Percentiles rank a stretch among this genome's conserved stretches.
phyloP scores from a whole-genome alignment of 2,888 invertebrate genomes.

The Byasa hedistus region DNA sequence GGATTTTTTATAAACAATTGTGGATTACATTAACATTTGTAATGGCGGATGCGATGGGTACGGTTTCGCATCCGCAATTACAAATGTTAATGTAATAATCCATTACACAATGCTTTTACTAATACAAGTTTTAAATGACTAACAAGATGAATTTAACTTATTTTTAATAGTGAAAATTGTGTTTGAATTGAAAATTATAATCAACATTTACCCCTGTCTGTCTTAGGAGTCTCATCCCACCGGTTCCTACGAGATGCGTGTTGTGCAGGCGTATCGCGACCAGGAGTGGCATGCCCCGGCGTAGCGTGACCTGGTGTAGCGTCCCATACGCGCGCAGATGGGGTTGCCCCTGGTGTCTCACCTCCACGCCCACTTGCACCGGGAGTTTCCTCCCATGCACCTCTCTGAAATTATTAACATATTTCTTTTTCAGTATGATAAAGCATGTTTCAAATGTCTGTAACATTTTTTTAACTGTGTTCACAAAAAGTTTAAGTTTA shows the following conservation, averaged over 20 bases:
- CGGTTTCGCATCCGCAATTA: too few relatives aligned
- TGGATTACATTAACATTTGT: too few relatives aligned
- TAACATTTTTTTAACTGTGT: too few relatives aligned
- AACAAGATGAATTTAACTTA: too few relatives aligned
- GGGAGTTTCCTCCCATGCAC: conserved; percentile 97
- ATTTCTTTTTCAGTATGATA: neutral
- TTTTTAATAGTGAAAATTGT: too few relatives aligned
- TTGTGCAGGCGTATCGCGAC: conserved; percentile 89
- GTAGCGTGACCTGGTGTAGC: conserved; percentile 97
- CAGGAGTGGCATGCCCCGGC: conserved; percentile 91
- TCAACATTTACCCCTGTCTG: conserved; percentile 86
- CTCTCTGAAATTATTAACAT: conserved; percentile 48
- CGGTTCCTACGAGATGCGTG: conserved; percentile 92
- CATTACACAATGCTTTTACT: too few relatives aligned
- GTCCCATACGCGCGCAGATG: conserved; percentile 97
- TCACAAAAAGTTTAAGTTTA: too few relatives aligned
- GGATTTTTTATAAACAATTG: too few relatives aligned
- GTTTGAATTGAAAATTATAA: neutral
- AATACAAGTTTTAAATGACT: too few relatives aligned
- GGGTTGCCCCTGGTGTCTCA: conserved; percentile 96
- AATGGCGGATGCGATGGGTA: too few relatives aligned
- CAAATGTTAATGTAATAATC: too few relatives aligned
- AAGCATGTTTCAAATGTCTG: too few relatives aligned
- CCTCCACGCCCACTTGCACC: conserved; percentile 88
- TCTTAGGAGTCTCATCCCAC: conserved; percentile 99